Conservation (phyloP, 2,113 vertebrate genomes). For the Thalassoma bifasciatum region DNA sequence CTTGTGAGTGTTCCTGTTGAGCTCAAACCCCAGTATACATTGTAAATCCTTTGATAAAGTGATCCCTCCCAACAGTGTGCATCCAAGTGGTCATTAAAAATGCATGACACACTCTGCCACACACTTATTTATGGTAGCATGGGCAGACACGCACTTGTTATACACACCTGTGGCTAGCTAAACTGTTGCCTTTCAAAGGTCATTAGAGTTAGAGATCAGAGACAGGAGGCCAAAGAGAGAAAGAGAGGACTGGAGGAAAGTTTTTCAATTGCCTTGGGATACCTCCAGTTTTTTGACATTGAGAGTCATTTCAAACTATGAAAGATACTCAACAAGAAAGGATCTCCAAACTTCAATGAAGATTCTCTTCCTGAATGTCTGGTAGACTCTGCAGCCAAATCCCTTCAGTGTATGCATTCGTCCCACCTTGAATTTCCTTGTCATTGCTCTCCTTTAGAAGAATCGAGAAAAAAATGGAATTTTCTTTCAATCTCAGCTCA, state of each 20-base stretch:
- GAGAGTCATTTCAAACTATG: slow-evolving; percentile 34
- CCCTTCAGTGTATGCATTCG: neutral
- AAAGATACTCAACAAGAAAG: slow-evolving; percentile 40
- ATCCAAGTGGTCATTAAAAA: slow-evolving; percentile 65
- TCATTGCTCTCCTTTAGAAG: neutral
- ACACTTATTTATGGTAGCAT: slow-evolving; percentile 58
- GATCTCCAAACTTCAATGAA: slow-evolving; percentile 29
- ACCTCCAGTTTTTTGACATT: slow-evolving; percentile 53
- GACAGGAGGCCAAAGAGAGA: neutral
- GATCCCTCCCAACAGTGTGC: slow-evolving; percentile 36
- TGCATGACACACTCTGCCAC: slow-evolving; percentile 61
- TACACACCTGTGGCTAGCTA: slow-evolving; percentile 58
- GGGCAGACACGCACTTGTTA: slow-evolving; percentile 19
- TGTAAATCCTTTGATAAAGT: slow-evolving; percentile 61
- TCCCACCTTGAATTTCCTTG: neutral
- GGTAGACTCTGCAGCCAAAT: slow-evolving; percentile 15
- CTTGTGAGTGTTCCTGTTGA: slow-evolving; percentile 3
- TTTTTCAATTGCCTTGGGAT: slow-evolving; percentile 36
- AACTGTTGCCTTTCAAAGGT: slow-evolving; percentile 52
- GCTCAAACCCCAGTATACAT: slow-evolving; percentile 25
- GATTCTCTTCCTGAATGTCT: slow-evolving; percentile 12
- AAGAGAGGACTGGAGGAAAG: slow-evolving; percentile 7
- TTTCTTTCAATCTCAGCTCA: neutral
- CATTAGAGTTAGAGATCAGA: slow-evolving; percentile 35
- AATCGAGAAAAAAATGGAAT: neutral